Evolutionary conservation across 2,113 vertebrate genomes (phyloP).

Genomic region (Puffinus mauretanicus): DNA sequence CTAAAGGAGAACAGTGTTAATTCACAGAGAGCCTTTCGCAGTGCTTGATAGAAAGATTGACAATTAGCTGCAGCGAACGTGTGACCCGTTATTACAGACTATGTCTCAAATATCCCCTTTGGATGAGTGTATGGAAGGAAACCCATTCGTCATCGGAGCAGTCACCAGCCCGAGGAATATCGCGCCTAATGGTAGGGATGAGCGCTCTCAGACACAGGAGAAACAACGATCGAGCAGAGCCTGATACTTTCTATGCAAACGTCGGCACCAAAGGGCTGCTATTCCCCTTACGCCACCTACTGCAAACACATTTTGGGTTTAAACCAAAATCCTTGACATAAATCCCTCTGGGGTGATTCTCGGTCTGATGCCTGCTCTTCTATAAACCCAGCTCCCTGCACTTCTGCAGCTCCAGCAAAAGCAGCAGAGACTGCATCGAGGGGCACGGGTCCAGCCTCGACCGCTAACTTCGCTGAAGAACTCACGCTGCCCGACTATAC

Average conservation of each 20-base stretch:
- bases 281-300: neutral
- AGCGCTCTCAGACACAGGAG: constrained; percentile 11
- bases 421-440: neutral
- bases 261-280: neutral
- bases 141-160: constrained; percentile 20
- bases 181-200: neutral
- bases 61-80: constrained; percentile 63
- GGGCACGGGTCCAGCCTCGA: neutral
- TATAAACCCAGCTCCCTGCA: neutral
- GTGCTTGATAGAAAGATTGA: constrained; percentile 64
- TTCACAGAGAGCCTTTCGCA: constrained; percentile 72
- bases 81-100: constrained; percentile 51
- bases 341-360: neutral
- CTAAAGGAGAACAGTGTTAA: constrained; percentile 71
- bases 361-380: neutral
- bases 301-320: neutral
- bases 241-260: neutral
- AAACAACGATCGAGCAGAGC: neutral
- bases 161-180: constrained; percentile 44
- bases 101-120: constrained; percentile 41
- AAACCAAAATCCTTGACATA: neutral
- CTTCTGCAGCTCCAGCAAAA: neutral
- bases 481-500: neutral
- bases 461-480: neutral
- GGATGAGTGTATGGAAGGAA: constrained; percentile 46